A percentile compares a stretch with the other conserved stretches of the same genome.
Conservation (phyloP, 2,888 invertebrate species). For the Spisula solida region DNA sequence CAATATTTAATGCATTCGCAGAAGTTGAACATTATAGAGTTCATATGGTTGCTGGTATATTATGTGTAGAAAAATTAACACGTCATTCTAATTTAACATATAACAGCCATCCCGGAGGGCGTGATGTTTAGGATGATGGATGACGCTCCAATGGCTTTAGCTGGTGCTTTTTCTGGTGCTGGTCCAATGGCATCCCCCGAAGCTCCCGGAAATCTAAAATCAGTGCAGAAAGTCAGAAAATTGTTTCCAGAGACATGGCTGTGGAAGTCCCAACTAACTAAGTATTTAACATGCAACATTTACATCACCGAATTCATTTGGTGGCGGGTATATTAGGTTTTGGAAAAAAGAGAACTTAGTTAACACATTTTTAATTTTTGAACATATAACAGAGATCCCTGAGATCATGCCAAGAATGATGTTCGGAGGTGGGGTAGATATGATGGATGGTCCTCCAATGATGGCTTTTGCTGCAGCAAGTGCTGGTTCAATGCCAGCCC, state of each 20-base stretch:
- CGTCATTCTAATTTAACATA: too few relatives aligned
- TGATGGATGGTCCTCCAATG: neutral
- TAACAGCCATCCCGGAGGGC: too few relatives aligned
- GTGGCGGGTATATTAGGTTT: too few relatives aligned
- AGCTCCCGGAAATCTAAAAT: constrained; percentile 43
- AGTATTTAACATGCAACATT: constrained; percentile 34
- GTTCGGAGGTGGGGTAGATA: neutral
- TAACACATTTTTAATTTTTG: neutral
- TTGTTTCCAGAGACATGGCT: constrained; percentile 93
- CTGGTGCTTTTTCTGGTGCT: neutral
- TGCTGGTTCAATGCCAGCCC: neutral
- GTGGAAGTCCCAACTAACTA: constrained; percentile 88
- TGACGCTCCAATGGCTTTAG: too few relatives aligned
- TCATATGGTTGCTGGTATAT: too few relatives aligned
- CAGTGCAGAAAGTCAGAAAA: constrained; percentile 88
- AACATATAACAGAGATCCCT: neutral
- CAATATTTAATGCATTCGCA: too few relatives aligned
- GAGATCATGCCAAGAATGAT: neutral
- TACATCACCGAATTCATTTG: too few relatives aligned
- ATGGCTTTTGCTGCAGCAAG: constrained; percentile 12
- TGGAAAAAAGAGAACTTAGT: too few relatives aligned
- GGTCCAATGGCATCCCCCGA: neutral
- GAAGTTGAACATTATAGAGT: too few relatives aligned
- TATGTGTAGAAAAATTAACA: too few relatives aligned
- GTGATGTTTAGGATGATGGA: too few relatives aligned